Base-by-base conservation (phyloP, 2,113 vertebrate species). In the Elephantulus edwardii region DNA sequence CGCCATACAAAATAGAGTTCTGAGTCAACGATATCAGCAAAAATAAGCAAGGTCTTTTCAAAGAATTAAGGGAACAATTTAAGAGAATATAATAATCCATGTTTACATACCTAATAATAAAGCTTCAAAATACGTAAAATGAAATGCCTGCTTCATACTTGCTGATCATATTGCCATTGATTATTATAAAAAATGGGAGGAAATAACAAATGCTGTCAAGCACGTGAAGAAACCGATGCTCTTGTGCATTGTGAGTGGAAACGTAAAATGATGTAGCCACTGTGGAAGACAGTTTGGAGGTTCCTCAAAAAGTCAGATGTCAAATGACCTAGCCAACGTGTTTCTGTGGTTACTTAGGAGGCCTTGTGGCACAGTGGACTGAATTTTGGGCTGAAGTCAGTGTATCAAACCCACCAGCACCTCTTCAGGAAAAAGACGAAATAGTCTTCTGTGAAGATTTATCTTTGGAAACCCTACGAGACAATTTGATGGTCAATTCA, bases 21-120 rank as follows among this genome's bases (percentile, higher is more conserved):
- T 74, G 54, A 56, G 52, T 35, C 46, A 91, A 75, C 35, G 77
- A 28, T 83, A 76, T 91, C 64, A 91, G 48, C 46, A 83, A 79
- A 24, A 50, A 84, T 60, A 84, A 91, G 91, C 19, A 82, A 64
- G 16, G 3, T 52, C 52, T 66, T 64, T 79, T 87, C 35, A 52
- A n/a, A 87, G 70, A 46, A 62, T 78, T 64, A 42, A 86, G 83
- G 20, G 64, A 79, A 75, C 5, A 50, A 33, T 64, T 81, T 14
- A 56, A 85, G n/a, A 64, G n/a, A 68, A 66, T 17, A 33, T 8
- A 46, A 58, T 46, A 81, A 88, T 88, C 26, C 58, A 58, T 77
- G 11, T 30, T 28, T 46, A 48, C 54, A 14, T 11, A 35, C 12
- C 40, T 79, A 40, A 81, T 68, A 38, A 88, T 54, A 89, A 86